Conservation (phyloP, 2,797 vertebrate genomes). For the Lophius americanus region DNA sequence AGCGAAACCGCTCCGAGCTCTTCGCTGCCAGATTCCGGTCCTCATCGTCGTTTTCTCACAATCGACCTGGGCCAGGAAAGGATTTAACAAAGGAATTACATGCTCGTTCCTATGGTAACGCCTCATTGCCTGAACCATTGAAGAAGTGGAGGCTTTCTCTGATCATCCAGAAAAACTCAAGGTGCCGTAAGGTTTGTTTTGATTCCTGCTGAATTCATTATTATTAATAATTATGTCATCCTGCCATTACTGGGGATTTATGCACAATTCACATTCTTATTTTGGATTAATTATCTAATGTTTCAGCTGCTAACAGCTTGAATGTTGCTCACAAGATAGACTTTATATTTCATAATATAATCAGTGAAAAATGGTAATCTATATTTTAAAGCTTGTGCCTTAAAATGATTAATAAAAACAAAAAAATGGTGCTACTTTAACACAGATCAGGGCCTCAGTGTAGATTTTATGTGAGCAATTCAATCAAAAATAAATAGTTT, state of each 20-base stretch:
- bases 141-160: constrained; percentile 59
- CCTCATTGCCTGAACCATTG: constrained; percentile 41
- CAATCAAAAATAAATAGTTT: neutral
- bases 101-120: constrained; percentile 67
- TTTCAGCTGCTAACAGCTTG: neutral
- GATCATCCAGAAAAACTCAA: constrained; percentile 53
- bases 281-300: constrained; percentile 3
- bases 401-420: too few relatives aligned
- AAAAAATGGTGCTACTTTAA: neutral
- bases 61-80: constrained; percentile 34
- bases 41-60: constrained; percentile 37
- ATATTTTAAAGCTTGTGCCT: too few relatives aligned
- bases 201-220: constrained; percentile 34
- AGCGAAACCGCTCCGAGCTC: constrained; percentile 26
- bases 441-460: neutral
- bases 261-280: neutral
- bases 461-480: neutral
- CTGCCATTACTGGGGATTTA: neutral
- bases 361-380: too few relatives aligned
- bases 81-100: constrained; percentile 59
- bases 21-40: constrained; percentile 36
- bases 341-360: too few relatives aligned
- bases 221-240: constrained; percentile 37
- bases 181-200: constrained; percentile 54
- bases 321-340: too few relatives aligned